Conservation (phyloP, 1,140 invertebrate species). For the Saccostrea cuccullata region DNA sequence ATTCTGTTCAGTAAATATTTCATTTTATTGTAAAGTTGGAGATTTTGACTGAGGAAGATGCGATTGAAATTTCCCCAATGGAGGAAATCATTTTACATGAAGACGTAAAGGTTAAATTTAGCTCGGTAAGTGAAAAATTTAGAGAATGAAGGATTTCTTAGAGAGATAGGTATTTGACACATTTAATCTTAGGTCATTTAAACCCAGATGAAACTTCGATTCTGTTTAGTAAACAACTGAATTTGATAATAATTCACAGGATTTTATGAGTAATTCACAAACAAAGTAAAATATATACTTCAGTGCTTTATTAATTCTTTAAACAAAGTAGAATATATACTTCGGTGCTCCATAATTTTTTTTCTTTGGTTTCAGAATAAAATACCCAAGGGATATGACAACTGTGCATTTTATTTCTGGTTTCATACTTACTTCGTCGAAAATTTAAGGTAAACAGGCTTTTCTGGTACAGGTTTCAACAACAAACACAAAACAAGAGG, state of each 20-base stretch:
- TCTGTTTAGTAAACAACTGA: neutral
- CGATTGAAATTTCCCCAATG: neutral
- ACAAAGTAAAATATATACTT: no score
- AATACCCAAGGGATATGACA: constrained; percentile 81
- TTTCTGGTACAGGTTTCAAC: no score
- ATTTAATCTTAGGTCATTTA: neutral
- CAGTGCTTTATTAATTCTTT: no score
- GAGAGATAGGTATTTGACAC: neutral
- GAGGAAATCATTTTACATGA: neutral
- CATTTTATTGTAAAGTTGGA: neutral
- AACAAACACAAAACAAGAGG: no score
- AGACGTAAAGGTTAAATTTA: constrained; percentile 22
- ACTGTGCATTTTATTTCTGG: constrained; percentile 82
- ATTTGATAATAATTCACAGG: neutral
- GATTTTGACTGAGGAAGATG: neutral
- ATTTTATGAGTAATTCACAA: neutral
- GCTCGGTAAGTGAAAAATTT: neutral
- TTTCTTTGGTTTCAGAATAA: constrained; percentile 72
- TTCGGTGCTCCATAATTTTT: no score
- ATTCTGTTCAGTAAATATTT: constrained; percentile 55
- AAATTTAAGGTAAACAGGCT: constrained; percentile 72
- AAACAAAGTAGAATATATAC: no score
- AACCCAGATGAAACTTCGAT: neutral
- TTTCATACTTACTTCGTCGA: constrained; percentile 81
- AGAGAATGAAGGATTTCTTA: neutral